Conservation (phyloP, 2,888 invertebrate species). For the Lithophane socia region DNA sequence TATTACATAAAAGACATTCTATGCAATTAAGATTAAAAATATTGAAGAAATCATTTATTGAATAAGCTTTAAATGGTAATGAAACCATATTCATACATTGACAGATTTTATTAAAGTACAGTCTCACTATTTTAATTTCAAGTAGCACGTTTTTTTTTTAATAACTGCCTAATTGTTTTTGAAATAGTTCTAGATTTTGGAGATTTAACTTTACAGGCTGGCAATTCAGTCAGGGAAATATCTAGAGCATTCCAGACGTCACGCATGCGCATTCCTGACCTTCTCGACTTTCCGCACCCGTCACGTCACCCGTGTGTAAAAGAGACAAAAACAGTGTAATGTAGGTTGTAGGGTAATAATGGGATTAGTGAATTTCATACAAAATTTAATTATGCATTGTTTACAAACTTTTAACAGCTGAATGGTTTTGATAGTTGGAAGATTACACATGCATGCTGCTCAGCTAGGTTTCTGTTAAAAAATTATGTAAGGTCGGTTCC, state of each 20-base stretch:
- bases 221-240: conserved; percentile 12
- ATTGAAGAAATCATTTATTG: not conserved
- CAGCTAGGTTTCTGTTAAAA: not conserved
- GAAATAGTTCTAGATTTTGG: not conserved
- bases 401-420: not conserved
- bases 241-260: conserved; percentile 11
- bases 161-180: not conserved
- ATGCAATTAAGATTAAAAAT: not conserved
- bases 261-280: not conserved
- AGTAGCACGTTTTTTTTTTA: not conserved
- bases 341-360: not conserved
- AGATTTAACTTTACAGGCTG: conserved; percentile 12
- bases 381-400: not conserved
- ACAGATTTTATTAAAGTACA: not conserved
- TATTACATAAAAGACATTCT: too few relatives aligned
- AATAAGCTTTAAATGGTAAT: not conserved
- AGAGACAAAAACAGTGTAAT: conserved; percentile 3
- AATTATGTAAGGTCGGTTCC: not conserved
- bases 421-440: not conserved
- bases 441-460: not conserved
- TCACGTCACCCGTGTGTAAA: not conserved
- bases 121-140: not conserved
- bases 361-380: not conserved
- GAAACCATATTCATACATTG: not conserved
- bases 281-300: not conserved